These are phyloP conservation scores for Syngnathus acus DNA, from an alignment of 2,797 vertebrate genomes.

Conservation along the genomic window DNA sequence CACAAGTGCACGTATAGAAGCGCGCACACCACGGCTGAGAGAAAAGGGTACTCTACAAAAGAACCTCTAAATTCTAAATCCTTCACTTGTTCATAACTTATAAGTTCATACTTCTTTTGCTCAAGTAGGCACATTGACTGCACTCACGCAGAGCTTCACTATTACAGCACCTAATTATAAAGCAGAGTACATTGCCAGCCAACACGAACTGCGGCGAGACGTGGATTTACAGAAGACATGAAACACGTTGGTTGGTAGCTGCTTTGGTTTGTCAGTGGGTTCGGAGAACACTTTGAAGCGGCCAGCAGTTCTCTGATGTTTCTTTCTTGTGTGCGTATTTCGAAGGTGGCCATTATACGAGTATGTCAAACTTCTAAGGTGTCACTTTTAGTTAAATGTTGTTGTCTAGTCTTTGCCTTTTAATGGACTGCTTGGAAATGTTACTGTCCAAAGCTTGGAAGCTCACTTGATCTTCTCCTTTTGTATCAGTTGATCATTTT, in stretches of 20 bases:
- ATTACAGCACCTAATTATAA: constrained; percentile 15
- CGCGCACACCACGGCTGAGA: constrained; percentile 29
- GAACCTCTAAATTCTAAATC: constrained; percentile 40
- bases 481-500: constrained; percentile 26
- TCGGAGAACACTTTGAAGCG: constrained; percentile 34
- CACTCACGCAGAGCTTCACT: constrained; percentile 25
- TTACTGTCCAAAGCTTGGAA: constrained; percentile 25
- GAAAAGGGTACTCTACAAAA: constrained; percentile 38
- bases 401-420: background rate
- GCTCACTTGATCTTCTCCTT: constrained; percentile 21
- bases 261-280: constrained; percentile 46
- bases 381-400: background rate
- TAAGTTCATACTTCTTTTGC: constrained; percentile 2
- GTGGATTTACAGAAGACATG: constrained; percentile 36
- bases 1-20: constrained; percentile 25
- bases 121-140: constrained; percentile 5
- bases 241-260: constrained; percentile 36
- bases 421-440: constrained; percentile 8
- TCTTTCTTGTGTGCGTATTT: constrained; percentile 19
- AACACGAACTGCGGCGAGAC: constrained; percentile 27
- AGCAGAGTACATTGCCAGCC: constrained; percentile 17
- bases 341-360: background rate
- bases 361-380: background rate
- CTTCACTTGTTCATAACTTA: background rate
- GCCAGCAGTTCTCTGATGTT: constrained; percentile 23